A percentile compares a stretch with the other conserved stretches of the same genome.
Conservation (phyloP, 2,113 vertebrate species). For the Cephalophus harveyi region DNA sequence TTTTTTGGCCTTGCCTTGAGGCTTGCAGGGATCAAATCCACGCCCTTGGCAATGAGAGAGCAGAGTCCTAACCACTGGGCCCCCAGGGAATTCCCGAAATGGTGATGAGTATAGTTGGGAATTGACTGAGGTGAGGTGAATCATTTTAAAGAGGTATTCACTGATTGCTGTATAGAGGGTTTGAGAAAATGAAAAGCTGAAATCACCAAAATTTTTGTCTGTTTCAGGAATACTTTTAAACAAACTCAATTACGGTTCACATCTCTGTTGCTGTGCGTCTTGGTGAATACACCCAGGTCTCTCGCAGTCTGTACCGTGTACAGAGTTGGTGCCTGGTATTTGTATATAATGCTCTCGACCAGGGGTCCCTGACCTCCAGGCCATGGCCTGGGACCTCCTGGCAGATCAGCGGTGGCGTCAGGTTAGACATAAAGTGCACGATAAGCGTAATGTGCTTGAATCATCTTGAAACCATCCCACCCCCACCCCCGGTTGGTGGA, state of each 20-base stretch:
- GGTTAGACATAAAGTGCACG: not conserved
- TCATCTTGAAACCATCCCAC: not conserved
- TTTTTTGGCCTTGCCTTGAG: not conserved
- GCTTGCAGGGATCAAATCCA: not conserved
- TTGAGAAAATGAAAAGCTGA: not conserved
- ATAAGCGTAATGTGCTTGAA: not conserved
- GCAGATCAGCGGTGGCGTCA: not conserved
- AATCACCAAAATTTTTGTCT: conserved; percentile 6
- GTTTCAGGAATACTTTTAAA: not conserved
- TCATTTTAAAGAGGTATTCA: not conserved
- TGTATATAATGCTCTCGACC: not conserved
- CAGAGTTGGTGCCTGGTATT: not conserved
- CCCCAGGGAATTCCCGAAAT: not conserved
- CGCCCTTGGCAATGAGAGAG: not conserved
- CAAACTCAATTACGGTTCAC: not conserved
- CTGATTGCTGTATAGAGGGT: not conserved
- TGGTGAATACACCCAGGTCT: not conserved
- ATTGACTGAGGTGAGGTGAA: not conserved
- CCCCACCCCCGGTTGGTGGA: not conserved
- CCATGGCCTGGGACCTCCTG: not conserved
- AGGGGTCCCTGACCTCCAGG: not conserved
- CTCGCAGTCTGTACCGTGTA: not conserved
- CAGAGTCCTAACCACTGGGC: not conserved
- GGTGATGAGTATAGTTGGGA: not conserved
- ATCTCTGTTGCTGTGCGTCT: not conserved